Percentiles rank a stretch among this genome's conserved stretches.
Conservation (phyloP, 2,797 vertebrate species). For the Mionectes olivaceus region DNA sequence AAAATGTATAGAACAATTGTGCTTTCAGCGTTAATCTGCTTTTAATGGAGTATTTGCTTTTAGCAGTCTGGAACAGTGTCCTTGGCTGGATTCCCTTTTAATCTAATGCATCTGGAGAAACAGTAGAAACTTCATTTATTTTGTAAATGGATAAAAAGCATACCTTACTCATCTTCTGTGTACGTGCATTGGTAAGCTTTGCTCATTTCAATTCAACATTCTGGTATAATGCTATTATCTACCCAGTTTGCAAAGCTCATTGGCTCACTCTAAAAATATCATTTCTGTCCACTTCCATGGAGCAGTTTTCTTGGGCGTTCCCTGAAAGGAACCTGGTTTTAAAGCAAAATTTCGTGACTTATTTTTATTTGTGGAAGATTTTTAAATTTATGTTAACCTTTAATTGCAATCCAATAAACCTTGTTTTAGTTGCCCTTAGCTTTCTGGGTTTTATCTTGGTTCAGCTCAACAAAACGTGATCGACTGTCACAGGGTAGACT, state of each 20-base stretch:
- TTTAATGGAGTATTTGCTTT: constrained; percentile 59
- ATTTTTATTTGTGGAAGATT: not conserved
- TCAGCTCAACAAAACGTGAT: not conserved
- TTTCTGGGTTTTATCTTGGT: not conserved
- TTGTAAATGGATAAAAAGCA: not conserved
- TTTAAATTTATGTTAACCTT: not conserved
- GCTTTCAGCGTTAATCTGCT: constrained; percentile 49
- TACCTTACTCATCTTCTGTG: not conserved
- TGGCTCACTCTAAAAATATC: not conserved
- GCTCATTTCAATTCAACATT: not conserved
- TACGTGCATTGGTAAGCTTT: not conserved
- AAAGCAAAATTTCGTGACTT: not conserved
- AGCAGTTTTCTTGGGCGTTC: not conserved
- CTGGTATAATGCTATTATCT: not conserved
- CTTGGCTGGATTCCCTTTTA: constrained; percentile 31
- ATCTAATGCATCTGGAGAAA: constrained; percentile 47
- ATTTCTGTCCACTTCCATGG: not conserved
- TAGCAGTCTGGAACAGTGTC: not conserved
- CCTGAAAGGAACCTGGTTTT: not conserved
- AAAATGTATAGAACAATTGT: constrained; percentile 8
- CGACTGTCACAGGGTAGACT: not conserved
- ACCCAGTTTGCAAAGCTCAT: not conserved
- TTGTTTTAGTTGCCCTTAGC: not conserved
- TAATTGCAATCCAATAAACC: not conserved
- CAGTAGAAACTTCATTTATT: not conserved